Conservation (phyloP, 2,113 vertebrate genomes). For the Sarotherodon lohbergeri region DNA sequence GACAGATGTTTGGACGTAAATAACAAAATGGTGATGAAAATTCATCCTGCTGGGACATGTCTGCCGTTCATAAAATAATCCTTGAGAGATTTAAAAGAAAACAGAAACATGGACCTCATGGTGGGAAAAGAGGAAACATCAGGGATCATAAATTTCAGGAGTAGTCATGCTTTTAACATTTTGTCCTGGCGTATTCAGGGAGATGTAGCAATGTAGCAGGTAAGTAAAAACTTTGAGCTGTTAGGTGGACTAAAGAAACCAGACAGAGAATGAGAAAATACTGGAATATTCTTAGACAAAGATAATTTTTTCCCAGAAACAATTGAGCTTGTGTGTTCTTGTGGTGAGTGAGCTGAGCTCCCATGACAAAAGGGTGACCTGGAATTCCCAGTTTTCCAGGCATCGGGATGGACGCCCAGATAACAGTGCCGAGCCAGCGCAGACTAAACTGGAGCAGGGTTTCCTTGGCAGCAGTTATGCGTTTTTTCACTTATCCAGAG, state of each 20-base stretch:
- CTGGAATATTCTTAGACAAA: neutral
- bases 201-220: neutral
- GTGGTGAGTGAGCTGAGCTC: slow-evolving; percentile 49
- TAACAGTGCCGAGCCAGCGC: slow-evolving; percentile 14
- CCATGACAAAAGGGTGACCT: slow-evolving; percentile 33
- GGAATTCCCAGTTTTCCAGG: slow-evolving; percentile 62
- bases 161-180: neutral
- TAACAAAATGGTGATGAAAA: neutral
- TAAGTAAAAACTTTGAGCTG: neutral
- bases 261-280: neutral
- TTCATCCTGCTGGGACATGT: neutral
- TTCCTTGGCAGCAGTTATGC: slow-evolving; percentile 48
- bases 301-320: slow-evolving; percentile 15
- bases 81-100: neutral
- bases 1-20: neutral
- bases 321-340: neutral
- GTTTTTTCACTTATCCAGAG: slow-evolving; percentile 58
- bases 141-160: neutral
- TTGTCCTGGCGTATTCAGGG: neutral
- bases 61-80: neutral
- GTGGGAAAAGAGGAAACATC: neutral
- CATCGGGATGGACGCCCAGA: slow-evolving; percentile 35
- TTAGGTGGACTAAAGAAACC: neutral
- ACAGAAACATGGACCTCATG: neutral
- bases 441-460: slow-evolving; percentile 42